Conservation (phyloP, 2,797 vertebrate genomes). For the Acanthis flammea region DNA sequence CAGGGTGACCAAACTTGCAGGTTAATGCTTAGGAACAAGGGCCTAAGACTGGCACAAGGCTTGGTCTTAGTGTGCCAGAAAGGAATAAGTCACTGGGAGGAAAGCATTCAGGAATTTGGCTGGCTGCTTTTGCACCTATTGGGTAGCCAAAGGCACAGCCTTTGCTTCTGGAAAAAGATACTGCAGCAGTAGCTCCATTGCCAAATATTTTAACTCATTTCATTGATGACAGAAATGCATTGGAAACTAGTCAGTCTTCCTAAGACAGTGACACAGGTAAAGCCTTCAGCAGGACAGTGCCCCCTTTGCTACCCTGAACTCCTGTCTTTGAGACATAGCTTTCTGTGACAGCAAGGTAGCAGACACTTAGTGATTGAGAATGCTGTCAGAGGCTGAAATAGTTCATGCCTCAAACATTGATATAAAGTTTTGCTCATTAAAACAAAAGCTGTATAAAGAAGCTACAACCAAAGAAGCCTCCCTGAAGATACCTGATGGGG, state of each 20-base stretch:
- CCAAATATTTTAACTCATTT: background rate
- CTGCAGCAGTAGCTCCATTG: background rate
- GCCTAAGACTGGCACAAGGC: background rate
- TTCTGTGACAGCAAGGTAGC: background rate
- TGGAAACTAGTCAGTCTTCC: background rate
- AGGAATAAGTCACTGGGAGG: background rate
- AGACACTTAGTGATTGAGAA: rapidly evolving
- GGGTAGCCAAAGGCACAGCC: background rate
- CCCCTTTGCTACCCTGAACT: background rate
- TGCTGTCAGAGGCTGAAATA: background rate
- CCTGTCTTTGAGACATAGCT: background rate
- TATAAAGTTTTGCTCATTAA: background rate
- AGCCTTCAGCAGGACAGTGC: background rate
- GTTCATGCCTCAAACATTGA: background rate
- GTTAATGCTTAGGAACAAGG: background rate
- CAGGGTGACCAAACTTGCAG: background rate
- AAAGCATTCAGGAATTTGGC: background rate
- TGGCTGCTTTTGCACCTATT: background rate
- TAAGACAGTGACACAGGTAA: background rate
- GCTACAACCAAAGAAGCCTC: background rate
- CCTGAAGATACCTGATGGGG: background rate
- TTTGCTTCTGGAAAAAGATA: background rate
- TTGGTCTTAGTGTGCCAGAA: background rate
- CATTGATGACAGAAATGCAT: background rate
- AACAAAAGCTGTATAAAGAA: background rate